Evolutionary conservation across 2,797 vertebrate genomes (phyloP).

Genomic region (Busarellus nigricollis): DNA sequence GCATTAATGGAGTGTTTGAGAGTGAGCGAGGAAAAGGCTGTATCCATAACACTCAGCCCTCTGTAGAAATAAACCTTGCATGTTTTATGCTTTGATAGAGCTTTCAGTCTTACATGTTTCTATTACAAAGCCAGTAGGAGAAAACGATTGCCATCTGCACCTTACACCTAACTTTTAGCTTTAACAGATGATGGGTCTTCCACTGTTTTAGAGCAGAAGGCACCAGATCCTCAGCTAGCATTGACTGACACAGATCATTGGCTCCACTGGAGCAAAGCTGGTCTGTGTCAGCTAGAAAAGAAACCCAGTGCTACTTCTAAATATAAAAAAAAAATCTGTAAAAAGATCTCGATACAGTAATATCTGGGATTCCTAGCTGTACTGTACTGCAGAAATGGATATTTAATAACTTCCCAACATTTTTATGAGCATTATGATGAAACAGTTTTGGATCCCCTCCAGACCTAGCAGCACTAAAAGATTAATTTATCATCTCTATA

Average conservation of each 20-base stretch:
- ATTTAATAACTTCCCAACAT: conserved; percentile 1
- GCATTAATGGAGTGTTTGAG: not conserved
- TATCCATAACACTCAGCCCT: not conserved
- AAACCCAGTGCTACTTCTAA: not conserved
- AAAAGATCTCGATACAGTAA: not conserved
- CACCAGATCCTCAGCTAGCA: not conserved
- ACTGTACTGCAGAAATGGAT: not conserved
- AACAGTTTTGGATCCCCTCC: conserved; percentile 16
- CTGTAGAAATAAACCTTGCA: not conserved
- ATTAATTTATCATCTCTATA: not conserved
- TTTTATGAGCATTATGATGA: conserved; percentile 21
- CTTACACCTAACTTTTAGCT: not conserved
- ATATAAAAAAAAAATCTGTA: not conserved
- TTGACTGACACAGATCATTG: conserved; percentile 13
- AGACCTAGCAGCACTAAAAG: not conserved
- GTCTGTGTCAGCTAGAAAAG: not conserved
- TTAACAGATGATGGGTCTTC: conserved; percentile 2
- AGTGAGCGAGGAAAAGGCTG: not conserved
- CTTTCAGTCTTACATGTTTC: not conserved
- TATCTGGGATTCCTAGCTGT: not conserved
- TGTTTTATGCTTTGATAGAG: not conserved
- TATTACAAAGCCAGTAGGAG: not conserved
- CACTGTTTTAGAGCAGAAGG: conserved; percentile 1
- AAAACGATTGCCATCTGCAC: conserved; percentile 13
- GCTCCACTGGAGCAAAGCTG: conserved; percentile 10